Conservation (phyloP, 2,113 vertebrate genomes). For the Dipodomys spectabilis region DNA sequence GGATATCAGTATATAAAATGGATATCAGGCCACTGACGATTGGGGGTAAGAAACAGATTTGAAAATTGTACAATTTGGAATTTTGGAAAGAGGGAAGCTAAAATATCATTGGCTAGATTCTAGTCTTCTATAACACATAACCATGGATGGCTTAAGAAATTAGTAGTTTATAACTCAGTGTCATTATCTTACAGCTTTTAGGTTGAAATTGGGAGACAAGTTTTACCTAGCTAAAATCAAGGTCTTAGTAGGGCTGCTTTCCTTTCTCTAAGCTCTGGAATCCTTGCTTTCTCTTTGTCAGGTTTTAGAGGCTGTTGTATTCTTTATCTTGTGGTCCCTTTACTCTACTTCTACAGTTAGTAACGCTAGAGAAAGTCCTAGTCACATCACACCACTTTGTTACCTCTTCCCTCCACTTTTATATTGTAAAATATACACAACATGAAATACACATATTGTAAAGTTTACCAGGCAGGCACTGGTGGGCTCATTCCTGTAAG, state of each 20-base stretch:
- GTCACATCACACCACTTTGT: neutral
- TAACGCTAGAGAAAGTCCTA: neutral
- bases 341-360: neutral
- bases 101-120: neutral
- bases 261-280: neutral
- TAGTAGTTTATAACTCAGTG: neutral
- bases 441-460: neutral
- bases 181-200: neutral
- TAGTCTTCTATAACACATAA: neutral
- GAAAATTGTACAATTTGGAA: slow-evolving; percentile 67
- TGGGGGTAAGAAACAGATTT: slow-evolving; percentile 40
- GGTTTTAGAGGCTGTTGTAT: neutral
- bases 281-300: neutral
- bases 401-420: neutral
- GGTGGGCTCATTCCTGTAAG: too few species aligned
- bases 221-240: neutral
- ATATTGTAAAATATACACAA: neutral
- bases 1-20: slow-evolving; percentile 70
- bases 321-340: neutral
- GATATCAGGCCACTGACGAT: slow-evolving; percentile 69
- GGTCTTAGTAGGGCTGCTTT: neutral
- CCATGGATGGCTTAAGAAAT: too few species aligned
- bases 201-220: neutral
- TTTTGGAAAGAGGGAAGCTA: slow-evolving; percentile 32
- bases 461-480: too few species aligned